Base-by-base conservation (phyloP, 2,888 invertebrate genomes). In the Drosophila mimica region DNA sequence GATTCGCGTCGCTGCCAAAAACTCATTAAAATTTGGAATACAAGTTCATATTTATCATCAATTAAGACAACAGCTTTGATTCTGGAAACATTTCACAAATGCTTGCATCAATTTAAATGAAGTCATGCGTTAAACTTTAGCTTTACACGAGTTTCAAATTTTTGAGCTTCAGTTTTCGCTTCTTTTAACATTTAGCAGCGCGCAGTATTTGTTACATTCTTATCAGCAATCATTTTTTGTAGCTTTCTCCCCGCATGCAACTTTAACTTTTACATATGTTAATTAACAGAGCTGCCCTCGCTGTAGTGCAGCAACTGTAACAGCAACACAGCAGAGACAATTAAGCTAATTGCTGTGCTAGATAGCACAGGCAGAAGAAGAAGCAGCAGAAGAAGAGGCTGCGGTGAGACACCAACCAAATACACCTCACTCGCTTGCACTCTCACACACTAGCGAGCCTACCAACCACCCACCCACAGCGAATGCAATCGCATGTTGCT, bases 301-400 rank as follows among this genome's bases (percentile, higher is more conserved):
- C 67, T 70, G 58, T 54, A 71, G 68, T 61, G 54, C 64, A 70
- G 78, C 77, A 81, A 68, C 38, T 51, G 36, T 66, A 70, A 66
- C 51, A 57, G 46, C 70, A 73, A 33, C 43, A 57, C 70, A 71
- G 59, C 69, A 72, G 80, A 83, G 81, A 89, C 90, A 92, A 92
- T 91, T 91, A 90, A 85, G 89, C 87, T 90, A 91, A 91, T 91
- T 90, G 86, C 83, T 82, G 78, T 81, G 81, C 71, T 53, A 74
- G 66, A 65, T 68, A 53, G 52, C 66, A 20, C 25, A 4, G 20
- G 28, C 40, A 31, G 69, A 58, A 69, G 62, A 30, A 56, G 46
- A 4, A 46, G 43, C 43, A 43, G 20, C 4, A 46, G 13, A 30
- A 9, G 66, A 62, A 64, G 68, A 71, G 63, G 57, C 74, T 67